Evolutionary conservation across 2,888 invertebrate genomes (phyloP), one percentile per base, ranked within the genome.

Genomic region (Leucophora obtusa): DNA sequence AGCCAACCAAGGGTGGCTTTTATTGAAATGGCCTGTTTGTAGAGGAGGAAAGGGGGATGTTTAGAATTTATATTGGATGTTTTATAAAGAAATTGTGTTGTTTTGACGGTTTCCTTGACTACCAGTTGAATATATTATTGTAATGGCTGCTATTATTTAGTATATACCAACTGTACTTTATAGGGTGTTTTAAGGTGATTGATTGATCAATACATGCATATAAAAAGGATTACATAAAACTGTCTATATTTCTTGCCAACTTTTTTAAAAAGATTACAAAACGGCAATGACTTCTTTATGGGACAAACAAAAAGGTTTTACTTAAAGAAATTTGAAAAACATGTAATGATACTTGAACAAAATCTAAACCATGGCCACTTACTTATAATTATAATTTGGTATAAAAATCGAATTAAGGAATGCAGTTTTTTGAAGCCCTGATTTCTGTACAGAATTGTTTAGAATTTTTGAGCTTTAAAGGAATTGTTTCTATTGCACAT

Each of bases 71-170:
- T 28, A 18, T n/a, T 50, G 77, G 60, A 21, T 60, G 17, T 66
- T 73, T 43, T 66, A 58, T 71, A 58, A 6, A 28, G 28, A 51
- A 62, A 60, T 68, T 79, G 66, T 68, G 17, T 62, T 79, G 75
- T 71, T 79, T 62, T 71, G 62, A 62, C 58, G 56, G 81, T 81
- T 81, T 38, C 69, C 77, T 70, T 81, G 81, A 56, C 81, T 66
- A 81, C 81, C 69, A 81, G 81, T 81, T 81, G 80, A 76, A 65
- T 69, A 65, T 74, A 14, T 53, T 33, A 17, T 56, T 15, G 21
- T 47, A 59, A 11, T 24, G 38, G 43, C 1, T 15, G 15, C 51
- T 51, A 21, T 7, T 6, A 28, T 28, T 28, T 21, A 21, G 10
- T 53, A 53, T 21, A 18, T 7, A 21, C 53, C 53, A 21, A 21